These are phyloP conservation scores for Hylaeus anthracinus DNA, from an alignment of 1,140 invertebrate genomes.

Conservation along the genomic window DNA sequence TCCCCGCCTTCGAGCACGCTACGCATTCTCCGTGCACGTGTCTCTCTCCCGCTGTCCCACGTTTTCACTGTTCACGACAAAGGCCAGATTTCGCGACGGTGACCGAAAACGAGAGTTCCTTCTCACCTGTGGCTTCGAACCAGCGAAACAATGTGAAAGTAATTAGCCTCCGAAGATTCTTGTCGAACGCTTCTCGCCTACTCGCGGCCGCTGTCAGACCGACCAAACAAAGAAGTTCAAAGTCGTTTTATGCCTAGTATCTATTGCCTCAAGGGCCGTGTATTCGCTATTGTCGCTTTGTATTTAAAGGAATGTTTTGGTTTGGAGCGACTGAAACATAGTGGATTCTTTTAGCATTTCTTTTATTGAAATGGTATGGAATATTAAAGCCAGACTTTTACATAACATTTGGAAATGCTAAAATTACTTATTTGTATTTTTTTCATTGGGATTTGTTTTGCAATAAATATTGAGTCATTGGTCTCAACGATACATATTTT, in stretches of 20 bases:
- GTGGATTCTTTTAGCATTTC: too few relatives aligned
- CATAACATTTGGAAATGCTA: too few relatives aligned
- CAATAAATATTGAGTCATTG: too few relatives aligned
- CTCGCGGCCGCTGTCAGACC: neutral
- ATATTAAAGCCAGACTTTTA: too few relatives aligned
- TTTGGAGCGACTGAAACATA: too few relatives aligned
- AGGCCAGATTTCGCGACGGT: constrained; percentile 53
- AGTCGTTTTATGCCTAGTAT: neutral
- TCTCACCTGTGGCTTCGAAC: neutral
- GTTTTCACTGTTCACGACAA: constrained; percentile 62
- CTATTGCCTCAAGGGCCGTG: too few relatives aligned
- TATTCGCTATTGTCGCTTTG: too few relatives aligned
- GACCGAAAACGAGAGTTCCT: constrained; percentile 60
- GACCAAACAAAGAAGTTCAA: neutral
- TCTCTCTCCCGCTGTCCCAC: constrained; percentile 41
- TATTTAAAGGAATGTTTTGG: too few relatives aligned
- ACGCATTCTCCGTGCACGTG: constrained; percentile 47
- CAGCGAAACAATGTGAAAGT: constrained; percentile 26
- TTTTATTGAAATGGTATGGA: too few relatives aligned
- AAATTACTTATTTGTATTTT: too few relatives aligned
- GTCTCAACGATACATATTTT: too few relatives aligned
- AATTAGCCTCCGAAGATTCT: constrained; percentile 17
- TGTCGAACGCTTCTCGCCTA: neutral
- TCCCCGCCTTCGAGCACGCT: constrained; percentile 6
- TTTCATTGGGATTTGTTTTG: too few relatives aligned